A percentile compares a stretch with the other conserved stretches of the same genome.
These are phyloP conservation scores for Zosterops japonicus DNA, from an alignment of 2,113 vertebrate species.

Conservation along the genomic window DNA sequence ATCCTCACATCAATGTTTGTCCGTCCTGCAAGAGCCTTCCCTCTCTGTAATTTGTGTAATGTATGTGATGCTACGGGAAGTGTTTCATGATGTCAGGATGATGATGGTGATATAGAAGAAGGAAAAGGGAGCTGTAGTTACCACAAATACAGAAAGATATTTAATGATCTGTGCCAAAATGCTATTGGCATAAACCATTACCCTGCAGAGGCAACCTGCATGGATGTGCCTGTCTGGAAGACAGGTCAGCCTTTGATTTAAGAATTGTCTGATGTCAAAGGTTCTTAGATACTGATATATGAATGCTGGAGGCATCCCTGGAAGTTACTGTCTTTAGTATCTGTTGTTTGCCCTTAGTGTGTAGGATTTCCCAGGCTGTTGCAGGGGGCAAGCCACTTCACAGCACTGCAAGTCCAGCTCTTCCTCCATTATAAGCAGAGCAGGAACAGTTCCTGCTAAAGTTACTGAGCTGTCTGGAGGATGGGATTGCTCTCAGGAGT, in stretches of 20 bases:
- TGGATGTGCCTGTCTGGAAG: not conserved
- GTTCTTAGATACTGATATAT: not conserved
- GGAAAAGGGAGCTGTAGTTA: not conserved
- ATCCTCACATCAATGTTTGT: not conserved
- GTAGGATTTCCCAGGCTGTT: not conserved
- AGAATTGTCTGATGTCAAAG: not conserved
- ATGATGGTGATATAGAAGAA: not conserved
- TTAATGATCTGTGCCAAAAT: not conserved
- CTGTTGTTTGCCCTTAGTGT: not conserved
- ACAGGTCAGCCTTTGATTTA: not conserved
- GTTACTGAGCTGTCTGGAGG: rapidly evolving
- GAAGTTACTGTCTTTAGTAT: not conserved
- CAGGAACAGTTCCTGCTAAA: not conserved
- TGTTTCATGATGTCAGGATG: not conserved
- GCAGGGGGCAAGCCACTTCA: not conserved
- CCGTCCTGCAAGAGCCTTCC: not conserved
- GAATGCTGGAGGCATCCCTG: not conserved
- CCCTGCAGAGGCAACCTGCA: rapidly evolving
- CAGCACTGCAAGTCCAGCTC: not conserved
- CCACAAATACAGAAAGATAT: not conserved
- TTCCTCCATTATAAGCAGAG: not conserved
- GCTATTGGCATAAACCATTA: rapidly evolving
- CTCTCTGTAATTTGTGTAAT: not conserved
- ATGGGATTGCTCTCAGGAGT: not conserved
- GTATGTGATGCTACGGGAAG: not conserved